Percentiles rank a stretch among this genome's conserved stretches.
Conservation (phyloP, 2,888 invertebrate species). For the Limnephilus auricula region DNA sequence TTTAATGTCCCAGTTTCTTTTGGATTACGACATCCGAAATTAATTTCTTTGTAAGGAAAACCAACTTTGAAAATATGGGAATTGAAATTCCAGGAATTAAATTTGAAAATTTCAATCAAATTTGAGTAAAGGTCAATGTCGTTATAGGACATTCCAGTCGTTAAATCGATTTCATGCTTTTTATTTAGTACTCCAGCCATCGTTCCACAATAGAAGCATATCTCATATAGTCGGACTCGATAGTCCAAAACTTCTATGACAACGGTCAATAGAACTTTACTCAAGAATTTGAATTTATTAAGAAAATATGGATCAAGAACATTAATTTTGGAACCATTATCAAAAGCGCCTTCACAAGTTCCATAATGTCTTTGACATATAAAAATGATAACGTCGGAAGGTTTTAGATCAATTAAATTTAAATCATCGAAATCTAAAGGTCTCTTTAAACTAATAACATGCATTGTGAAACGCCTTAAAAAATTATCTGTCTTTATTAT, state of each 20-base stretch:
- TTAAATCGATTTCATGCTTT: constrained; percentile 13
- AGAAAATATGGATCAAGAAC: background rate
- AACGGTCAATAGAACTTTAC: background rate
- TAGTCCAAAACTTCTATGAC: background rate
- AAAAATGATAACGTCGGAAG: background rate
- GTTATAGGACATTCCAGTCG: background rate
- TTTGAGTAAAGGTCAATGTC: background rate
- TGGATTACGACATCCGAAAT: constrained; percentile 17
- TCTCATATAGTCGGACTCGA: background rate
- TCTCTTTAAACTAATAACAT: background rate
- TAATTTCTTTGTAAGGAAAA: background rate
- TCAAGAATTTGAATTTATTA: background rate
- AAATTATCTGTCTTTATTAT: background rate
- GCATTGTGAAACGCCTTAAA: background rate
- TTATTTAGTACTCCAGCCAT: background rate
- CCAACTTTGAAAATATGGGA: constrained; percentile 7
- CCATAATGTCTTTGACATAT: constrained; percentile 10
- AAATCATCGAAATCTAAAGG: background rate
- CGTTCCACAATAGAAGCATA: constrained; percentile 6
- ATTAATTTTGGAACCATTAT: background rate
- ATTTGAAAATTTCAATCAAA: background rate
- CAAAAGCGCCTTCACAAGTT: background rate
- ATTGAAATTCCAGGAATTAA: background rate
- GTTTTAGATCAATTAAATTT: background rate
- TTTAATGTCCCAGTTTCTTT: background rate